Percentiles rank a stretch among this genome's conserved stretches.
Evolutionary conservation across 2,797 vertebrate species (phyloP).

Genomic region (Falco naumanni): DNA sequence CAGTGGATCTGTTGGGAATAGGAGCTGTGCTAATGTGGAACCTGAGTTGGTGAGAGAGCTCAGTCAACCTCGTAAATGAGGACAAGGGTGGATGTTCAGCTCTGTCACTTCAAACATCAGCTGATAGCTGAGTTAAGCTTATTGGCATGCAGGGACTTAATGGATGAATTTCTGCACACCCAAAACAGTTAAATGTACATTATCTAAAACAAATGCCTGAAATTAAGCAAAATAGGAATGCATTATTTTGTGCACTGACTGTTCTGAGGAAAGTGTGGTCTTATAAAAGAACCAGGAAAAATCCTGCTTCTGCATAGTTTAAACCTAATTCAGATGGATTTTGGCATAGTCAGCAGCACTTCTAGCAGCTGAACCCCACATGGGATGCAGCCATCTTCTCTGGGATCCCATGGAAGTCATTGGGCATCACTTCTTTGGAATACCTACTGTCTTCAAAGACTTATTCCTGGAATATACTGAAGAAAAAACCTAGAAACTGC

Average conservation of each 20-base stretch:
- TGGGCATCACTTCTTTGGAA: background rate
- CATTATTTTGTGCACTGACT: background rate
- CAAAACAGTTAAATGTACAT: background rate
- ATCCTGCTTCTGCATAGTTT: background rate
- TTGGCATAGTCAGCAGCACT: background rate
- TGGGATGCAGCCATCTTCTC: background rate
- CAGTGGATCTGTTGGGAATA: background rate
- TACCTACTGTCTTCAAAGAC: background rate
- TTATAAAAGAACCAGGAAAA: background rate
- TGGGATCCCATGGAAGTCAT: background rate
- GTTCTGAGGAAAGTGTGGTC: background rate
- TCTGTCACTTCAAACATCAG: background rate
- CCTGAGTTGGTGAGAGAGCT: background rate
- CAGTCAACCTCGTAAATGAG: conserved; percentile 6
- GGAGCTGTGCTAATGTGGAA: background rate
- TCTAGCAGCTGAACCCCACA: background rate
- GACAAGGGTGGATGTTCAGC: background rate
- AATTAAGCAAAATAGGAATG: background rate
- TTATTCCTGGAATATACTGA: background rate
- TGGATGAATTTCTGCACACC: background rate
- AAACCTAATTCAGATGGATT: background rate
- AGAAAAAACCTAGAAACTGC: background rate
- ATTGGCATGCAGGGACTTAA: background rate
- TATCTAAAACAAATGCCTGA: conserved; percentile 7
- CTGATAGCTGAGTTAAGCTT: background rate